Percentiles rank a stretch among this genome's conserved stretches.
These are phyloP conservation scores for Diploptera punctata DNA, from an alignment of 2,888 invertebrate genomes.

Conservation along the genomic window DNA sequence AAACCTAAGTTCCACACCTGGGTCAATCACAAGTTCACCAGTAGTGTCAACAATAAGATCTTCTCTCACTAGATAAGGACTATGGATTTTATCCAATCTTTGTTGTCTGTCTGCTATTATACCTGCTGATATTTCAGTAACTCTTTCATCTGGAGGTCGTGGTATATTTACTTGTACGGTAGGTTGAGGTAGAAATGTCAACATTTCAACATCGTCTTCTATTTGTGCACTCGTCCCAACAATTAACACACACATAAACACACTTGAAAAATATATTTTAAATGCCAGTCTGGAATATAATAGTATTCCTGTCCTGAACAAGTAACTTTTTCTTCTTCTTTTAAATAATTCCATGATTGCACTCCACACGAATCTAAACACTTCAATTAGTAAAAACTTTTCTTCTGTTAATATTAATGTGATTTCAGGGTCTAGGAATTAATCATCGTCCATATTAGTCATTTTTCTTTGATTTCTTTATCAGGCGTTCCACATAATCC, in stretches of 20 bases:
- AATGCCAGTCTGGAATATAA: not conserved
- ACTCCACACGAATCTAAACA: too few relatives aligned
- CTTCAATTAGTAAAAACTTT: too few relatives aligned
- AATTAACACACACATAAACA: not conserved
- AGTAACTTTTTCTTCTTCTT: not conserved
- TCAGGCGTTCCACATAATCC: too few relatives aligned
- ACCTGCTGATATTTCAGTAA: constrained; percentile 53
- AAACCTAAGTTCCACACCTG: constrained; percentile 90
- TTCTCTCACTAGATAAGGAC: constrained; percentile 79
- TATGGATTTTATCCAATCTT: constrained; percentile 61
- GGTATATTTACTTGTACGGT: not conserved
- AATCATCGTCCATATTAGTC: too few relatives aligned
- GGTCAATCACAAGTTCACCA: constrained; percentile 83
- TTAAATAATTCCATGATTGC: constrained; percentile 2
- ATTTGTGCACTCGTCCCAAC: constrained; percentile 1
- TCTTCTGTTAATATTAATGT: too few relatives aligned
- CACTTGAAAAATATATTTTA: not conserved
- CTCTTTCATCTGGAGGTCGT: not conserved
- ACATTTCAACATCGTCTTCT: constrained; percentile 23
- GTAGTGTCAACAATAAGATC: constrained; percentile 80
- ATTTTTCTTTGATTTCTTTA: too few relatives aligned
- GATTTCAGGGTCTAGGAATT: too few relatives aligned
- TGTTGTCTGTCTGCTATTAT: constrained; percentile 65
- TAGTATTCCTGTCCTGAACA: not conserved
- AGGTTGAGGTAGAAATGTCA: constrained; percentile 12